phyloP scores from a whole-genome alignment of 1,140 invertebrate species.

The Carposina sasakii region DNA sequence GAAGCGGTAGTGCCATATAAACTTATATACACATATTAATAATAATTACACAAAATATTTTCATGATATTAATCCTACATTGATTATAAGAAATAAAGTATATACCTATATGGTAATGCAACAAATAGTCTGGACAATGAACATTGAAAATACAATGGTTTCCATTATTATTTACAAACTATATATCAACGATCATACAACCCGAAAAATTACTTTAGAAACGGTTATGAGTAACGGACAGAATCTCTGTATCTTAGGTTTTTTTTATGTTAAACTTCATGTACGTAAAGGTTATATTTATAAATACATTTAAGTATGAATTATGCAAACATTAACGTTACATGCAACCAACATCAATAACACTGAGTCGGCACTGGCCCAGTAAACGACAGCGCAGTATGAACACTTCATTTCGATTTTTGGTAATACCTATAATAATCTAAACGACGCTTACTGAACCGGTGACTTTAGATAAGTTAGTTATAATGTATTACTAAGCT shows the following conservation, averaged over 20 bases:
- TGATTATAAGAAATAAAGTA: slow-evolving; percentile 46
- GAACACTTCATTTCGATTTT: slow-evolving; percentile 14
- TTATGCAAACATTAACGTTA: slow-evolving; percentile 38
- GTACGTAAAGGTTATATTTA: too few relatives aligned
- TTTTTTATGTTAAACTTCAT: too few relatives aligned
- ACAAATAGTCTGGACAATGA: too few relatives aligned
- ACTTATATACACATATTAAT: slow-evolving; percentile 42
- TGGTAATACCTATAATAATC: slow-evolving; percentile 6
- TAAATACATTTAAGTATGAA: slow-evolving; percentile 19
- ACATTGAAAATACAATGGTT: too few relatives aligned
- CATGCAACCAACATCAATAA: slow-evolving; percentile 48
- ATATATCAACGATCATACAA: too few relatives aligned
- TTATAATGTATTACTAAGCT: slow-evolving; percentile 24
- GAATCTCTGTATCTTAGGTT: too few relatives aligned
- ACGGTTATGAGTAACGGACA: too few relatives aligned
- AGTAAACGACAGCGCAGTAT: slow-evolving; percentile 15
- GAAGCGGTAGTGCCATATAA: slow-evolving; percentile 40
- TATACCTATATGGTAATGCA: too few relatives aligned
- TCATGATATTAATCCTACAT: slow-evolving; percentile 36
- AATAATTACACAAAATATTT: slow-evolving; percentile 44
- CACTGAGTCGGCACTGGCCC: slow-evolving; percentile 22
- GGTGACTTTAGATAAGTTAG: slow-evolving; percentile 26
- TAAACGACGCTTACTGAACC: slow-evolving; percentile 26
- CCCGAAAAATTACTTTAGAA: too few relatives aligned
- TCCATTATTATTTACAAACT: too few relatives aligned